A percentile compares a stretch with the other conserved stretches of the same genome.
phyloP scores from a whole-genome alignment of 2,888 invertebrate genomes.

The Pandemis cinnamomeana region DNA sequence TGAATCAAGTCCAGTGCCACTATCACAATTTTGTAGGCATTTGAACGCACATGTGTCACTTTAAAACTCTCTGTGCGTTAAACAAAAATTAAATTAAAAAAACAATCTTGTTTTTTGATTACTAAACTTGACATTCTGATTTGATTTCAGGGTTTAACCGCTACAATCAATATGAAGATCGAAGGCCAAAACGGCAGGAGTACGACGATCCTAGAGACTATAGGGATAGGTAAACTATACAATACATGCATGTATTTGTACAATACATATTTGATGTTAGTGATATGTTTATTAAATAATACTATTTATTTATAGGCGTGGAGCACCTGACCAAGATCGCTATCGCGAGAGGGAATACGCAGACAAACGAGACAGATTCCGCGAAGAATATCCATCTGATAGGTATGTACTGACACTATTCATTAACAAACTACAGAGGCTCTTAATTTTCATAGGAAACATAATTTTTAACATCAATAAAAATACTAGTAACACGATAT shows the following conservation, averaged over 20 bases:
- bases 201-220: slow-evolving; percentile 66
- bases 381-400: slow-evolving; percentile 67
- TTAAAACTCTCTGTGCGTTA: too few relatives aligned
- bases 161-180: slow-evolving; percentile 71
- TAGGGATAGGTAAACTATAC: slow-evolving; percentile 49
- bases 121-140: neutral
- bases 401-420: slow-evolving; percentile 58
- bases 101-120: neutral
- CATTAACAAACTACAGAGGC: slow-evolving; percentile 11
- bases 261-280: neutral
- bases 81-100: neutral
- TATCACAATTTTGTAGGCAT: too few relatives aligned
- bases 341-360: slow-evolving; percentile 68
- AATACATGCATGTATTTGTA: neutral
- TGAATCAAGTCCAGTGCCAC: too few relatives aligned
- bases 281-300: neutral
- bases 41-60: too few relatives aligned
- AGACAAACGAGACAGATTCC: slow-evolving; percentile 71
- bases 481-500: slow-evolving; percentile 10
- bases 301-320: slow-evolving; percentile 54
- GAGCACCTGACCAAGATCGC: slow-evolving; percentile 66
- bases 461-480: slow-evolving; percentile 6
- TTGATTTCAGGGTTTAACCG: slow-evolving; percentile 63
- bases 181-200: slow-evolving; percentile 64
- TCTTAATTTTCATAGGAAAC: slow-evolving; percentile 25